These are phyloP conservation scores for Danaus plexippus DNA, from an alignment of 1,140 invertebrate species.

Conservation along the genomic window DNA sequence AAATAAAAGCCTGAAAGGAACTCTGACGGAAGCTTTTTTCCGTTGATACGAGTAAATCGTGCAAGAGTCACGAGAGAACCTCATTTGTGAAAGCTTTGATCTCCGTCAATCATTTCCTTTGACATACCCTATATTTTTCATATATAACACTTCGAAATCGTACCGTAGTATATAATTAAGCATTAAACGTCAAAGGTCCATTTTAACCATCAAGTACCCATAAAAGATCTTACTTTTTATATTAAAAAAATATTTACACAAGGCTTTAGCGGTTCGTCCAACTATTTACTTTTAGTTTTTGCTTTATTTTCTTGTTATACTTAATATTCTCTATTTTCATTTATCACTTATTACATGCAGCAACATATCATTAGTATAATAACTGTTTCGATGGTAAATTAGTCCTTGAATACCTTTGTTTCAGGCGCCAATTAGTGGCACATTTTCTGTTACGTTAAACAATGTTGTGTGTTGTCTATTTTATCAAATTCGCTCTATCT, in stretches of 20 bases:
- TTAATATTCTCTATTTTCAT: no score
- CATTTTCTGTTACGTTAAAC: constrained; percentile 9
- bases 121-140: constrained; percentile 8
- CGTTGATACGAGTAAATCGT: constrained; percentile 5
- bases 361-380: constrained; percentile 9
- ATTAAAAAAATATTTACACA: no score
- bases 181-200: no score
- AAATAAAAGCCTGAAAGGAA: constrained; percentile 24
- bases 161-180: no score
- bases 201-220: no score
- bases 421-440: neutral
- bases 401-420: no score
- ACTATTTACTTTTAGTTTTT: no score
- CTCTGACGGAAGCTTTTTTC: constrained; percentile 25
- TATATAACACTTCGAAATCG: neutral
- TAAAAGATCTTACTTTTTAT: no score
- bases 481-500: constrained; percentile 23
- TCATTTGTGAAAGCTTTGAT: constrained; percentile 22
- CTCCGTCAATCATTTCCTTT: constrained; percentile 7
- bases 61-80: constrained; percentile 22
- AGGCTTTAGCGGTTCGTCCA: no score
- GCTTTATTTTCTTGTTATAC: no score
- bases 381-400: no score
- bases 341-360: constrained; percentile 1
- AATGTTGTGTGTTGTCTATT: constrained; percentile 13